Conservation (phyloP, 92 coral and sea anemone genomes). For the Parazoanthus atlanticus region DNA sequence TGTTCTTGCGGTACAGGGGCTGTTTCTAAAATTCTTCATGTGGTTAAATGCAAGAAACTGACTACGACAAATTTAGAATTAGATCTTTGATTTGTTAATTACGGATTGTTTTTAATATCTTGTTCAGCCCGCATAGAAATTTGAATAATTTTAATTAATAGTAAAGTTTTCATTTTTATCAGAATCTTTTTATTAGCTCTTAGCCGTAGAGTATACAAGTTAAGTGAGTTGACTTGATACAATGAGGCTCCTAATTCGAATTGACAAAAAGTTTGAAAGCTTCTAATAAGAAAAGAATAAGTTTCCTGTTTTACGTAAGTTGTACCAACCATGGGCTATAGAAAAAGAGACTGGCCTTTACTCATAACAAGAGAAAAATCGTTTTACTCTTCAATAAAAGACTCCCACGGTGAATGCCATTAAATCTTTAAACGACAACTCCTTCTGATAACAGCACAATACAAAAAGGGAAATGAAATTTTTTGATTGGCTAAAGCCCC, state of each 20-base stretch:
- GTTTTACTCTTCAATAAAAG: neutral
- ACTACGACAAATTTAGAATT: neutral
- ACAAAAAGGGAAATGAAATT: neutral
- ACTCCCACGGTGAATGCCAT: conserved; percentile 19
- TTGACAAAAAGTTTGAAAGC: neutral
- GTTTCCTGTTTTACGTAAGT: neutral
- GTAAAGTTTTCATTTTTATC: neutral
- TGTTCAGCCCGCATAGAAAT: conserved; percentile 8
- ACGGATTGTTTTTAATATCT: neutral
- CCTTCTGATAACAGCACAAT: neutral
- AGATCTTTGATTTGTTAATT: neutral
- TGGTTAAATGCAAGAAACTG: conserved; percentile 3
- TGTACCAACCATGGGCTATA: neutral
- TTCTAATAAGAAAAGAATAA: neutral
- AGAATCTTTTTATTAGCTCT: neutral
- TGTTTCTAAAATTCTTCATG: neutral
- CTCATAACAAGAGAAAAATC: neutral
- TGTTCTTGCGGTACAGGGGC: neutral
- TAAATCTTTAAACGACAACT: conserved; percentile 8
- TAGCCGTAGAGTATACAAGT: neutral
- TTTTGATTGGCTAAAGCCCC: conserved; percentile 6
- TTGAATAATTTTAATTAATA: conserved; percentile 19
- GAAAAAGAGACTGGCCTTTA: neutral
- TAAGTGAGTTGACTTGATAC: neutral
- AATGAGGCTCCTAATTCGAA: neutral